A percentile compares a stretch with the other conserved stretches of the same genome.
phyloP scores from a whole-genome alignment of 1,140 invertebrate species.

The Eumaeus atala region DNA sequence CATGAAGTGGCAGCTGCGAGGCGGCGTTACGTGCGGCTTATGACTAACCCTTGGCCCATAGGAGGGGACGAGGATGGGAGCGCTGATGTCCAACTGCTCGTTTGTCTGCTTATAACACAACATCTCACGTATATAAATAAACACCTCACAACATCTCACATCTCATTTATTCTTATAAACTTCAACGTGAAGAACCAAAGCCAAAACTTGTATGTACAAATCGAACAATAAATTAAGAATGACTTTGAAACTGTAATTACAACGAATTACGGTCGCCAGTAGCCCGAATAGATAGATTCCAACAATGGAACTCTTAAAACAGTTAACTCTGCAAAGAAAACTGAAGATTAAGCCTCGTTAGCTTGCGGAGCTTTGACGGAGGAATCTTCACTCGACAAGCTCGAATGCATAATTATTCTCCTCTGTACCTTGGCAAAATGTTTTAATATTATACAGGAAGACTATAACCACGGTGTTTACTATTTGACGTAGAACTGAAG shows the following conservation, averaged over 20 bases:
- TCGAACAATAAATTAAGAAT: slow-evolving; percentile 1
- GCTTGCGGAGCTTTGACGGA: slow-evolving; percentile 4
- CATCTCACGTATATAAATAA: no score
- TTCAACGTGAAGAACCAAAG: no score
- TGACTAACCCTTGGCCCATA: no score
- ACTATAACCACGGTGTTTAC: neutral
- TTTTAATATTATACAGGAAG: slow-evolving; percentile 4
- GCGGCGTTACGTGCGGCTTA: no score
- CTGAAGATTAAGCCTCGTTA: slow-evolving; percentile 15
- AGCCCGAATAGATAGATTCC: slow-evolving; percentile 5
- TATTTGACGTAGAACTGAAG: no score
- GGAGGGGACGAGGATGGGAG: no score
- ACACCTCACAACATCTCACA: no score
- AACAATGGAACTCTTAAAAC: slow-evolving; percentile 18
- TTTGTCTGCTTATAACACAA: no score
- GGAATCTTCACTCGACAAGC: slow-evolving; percentile 12
- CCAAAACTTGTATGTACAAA: neutral
- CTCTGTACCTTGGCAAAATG: neutral
- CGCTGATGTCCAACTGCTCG: no score
- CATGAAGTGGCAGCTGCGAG: no score
- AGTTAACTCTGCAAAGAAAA: slow-evolving; percentile 19
- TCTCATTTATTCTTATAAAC: no score
- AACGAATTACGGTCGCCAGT: slow-evolving; percentile 4
- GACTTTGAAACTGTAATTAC: slow-evolving; percentile 4
- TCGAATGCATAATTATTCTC: slow-evolving; percentile 20